These are phyloP conservation scores for Caiman crocodilus DNA, from an alignment of 2,797 vertebrate species.

Conservation along the genomic window DNA sequence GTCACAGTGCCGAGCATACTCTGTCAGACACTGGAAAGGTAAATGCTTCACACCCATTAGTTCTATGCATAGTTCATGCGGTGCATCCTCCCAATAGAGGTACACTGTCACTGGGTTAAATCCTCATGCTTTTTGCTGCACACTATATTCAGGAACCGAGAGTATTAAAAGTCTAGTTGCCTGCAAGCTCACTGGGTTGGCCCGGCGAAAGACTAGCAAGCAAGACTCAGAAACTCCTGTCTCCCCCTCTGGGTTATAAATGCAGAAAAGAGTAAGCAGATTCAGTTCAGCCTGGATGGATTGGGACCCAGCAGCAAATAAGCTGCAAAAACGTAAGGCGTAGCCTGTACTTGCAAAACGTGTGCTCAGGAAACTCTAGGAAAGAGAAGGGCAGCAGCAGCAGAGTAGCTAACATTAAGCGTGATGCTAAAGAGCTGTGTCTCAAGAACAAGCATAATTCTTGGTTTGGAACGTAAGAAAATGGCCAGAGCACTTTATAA, in stretches of 20 bases:
- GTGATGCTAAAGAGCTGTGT: neutral
- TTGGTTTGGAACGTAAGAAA: neutral
- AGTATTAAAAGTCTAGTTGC: neutral
- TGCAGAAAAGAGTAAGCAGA: neutral
- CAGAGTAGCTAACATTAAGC: neutral
- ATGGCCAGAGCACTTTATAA: accelerated
- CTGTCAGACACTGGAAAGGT: neutral
- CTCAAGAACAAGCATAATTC: neutral
- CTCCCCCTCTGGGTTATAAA: neutral
- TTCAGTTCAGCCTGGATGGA: neutral
- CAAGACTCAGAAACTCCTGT: too few relatives aligned
- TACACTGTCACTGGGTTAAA: neutral
- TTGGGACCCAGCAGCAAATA: neutral
- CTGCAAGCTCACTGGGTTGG: accelerated
- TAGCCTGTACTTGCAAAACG: neutral
- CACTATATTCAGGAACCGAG: neutral
- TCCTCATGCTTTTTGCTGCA: neutral
- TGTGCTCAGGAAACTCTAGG: neutral
- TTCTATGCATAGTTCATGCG: neutral
- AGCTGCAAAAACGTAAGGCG: neutral
- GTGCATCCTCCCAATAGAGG: neutral
- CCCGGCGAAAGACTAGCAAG: neutral
- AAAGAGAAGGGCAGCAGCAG: neutral
- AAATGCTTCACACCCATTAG: accelerated
- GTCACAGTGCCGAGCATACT: neutral